These are phyloP conservation scores for Himantopus leucocephalus DNA, from an alignment of 2,113 vertebrate species.

Conservation along the genomic window DNA sequence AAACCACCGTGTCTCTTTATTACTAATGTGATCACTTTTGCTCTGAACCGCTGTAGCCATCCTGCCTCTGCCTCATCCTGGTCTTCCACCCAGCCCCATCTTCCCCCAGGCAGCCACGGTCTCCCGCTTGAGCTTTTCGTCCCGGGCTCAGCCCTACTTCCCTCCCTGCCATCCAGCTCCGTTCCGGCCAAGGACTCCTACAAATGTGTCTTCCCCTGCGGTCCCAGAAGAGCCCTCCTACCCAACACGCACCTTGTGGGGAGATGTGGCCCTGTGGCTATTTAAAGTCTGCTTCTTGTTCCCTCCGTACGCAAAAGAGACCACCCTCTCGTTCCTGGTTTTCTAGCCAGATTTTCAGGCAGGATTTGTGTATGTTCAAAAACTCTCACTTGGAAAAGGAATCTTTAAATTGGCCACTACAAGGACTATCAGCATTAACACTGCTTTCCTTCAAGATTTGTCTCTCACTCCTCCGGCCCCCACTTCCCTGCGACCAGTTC, in stretches of 20 bases:
- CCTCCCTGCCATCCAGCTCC: not conserved
- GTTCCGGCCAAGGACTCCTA: not conserved
- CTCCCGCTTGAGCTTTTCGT: not conserved
- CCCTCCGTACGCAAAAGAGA: fast-evolving
- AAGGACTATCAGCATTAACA: not conserved
- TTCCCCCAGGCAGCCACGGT: not conserved
- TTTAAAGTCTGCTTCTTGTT: not conserved
- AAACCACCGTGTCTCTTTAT: not conserved
- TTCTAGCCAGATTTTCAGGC: not conserved
- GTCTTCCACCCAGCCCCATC: not conserved
- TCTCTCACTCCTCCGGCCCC: not conserved
- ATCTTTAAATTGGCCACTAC: not conserved
- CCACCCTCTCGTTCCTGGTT: not conserved
- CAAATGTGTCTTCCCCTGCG: fast-evolving
- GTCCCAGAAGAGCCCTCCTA: not conserved
- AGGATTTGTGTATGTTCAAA: not conserved
- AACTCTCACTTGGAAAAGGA: not conserved
- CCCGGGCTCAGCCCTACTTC: not conserved
- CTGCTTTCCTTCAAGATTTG: not conserved
- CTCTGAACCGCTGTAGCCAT: not conserved
- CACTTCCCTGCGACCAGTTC: not conserved
- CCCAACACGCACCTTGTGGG: not conserved
- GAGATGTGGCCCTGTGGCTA: not conserved
- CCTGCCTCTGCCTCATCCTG: not conserved
- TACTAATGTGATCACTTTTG: not conserved